These are phyloP conservation scores for Indri indri DNA, from an alignment of 2,113 vertebrate species.

Conservation along the genomic window DNA sequence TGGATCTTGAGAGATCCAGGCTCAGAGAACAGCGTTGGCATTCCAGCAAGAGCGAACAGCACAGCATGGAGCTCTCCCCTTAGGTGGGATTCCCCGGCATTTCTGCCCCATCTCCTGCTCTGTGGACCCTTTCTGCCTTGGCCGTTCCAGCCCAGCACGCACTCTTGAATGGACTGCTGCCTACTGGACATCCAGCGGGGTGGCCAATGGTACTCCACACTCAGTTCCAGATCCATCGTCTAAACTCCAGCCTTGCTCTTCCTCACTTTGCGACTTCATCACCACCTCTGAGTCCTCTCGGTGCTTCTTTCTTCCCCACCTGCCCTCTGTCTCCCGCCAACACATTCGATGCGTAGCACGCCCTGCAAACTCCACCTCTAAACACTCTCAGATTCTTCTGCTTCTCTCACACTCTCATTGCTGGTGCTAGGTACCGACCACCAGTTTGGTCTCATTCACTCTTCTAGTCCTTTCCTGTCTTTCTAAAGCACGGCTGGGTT, in stretches of 20 bases:
- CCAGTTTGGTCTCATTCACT: background rate
- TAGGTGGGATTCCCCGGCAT: background rate
- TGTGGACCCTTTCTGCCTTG: background rate
- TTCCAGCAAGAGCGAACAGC: background rate
- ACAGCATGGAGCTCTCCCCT: background rate
- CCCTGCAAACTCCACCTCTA: background rate
- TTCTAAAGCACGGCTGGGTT: background rate
- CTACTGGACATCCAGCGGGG: too few relatives aligned
- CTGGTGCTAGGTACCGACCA: background rate
- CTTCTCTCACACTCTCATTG: background rate
- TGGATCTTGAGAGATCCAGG: background rate
- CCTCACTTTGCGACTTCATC: background rate
- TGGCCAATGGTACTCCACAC: background rate
- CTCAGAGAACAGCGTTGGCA: background rate
- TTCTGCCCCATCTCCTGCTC: background rate
- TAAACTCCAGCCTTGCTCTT: background rate
- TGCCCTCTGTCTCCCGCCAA: background rate
- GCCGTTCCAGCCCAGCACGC: too few relatives aligned
- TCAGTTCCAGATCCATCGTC: background rate
- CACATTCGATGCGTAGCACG: rapidly evolving
- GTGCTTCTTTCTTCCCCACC: background rate
- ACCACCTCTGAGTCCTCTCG: too few relatives aligned
- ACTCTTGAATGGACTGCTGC: background rate
- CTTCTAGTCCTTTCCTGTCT: background rate
- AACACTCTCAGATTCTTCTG: too few relatives aligned